Base-by-base conservation (phyloP, 1,140 invertebrate species). In the Drosophila pseudoananassae region DNA sequence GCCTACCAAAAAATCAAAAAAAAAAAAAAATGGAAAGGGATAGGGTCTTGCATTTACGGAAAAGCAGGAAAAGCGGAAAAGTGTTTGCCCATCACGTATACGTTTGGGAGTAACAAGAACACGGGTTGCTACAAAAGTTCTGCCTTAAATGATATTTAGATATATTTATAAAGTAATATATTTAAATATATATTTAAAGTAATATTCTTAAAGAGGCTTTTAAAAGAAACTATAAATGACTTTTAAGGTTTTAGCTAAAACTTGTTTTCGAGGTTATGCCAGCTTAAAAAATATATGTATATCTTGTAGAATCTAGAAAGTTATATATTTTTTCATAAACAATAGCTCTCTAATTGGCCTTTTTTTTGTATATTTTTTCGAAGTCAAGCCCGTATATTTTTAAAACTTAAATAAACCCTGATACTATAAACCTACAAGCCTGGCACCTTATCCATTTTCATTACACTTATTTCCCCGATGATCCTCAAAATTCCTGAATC, bases 51-150 rank as follows among this genome's bases (percentile, higher is more conserved):
- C 73, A 27, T 36, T 65, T 53, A 45, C 38, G 27, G 29, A 36
- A 45, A 15, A 17, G 38, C 5, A 5, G 52, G 17, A 36, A 29
- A 46, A 17, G 14, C 29, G 46, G 33, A 49, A 49, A 70, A 70
- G 53, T 71, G 68, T 58, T 70, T 58, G 53, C 33, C 65, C 68
- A 71, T 70, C 53, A 70, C 65, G 45, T 71, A 71, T 70, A 56
- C 61, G 74, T 74, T 56, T 43, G 33, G 52, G 72, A 59, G 78
- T 73, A 57, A 59, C 20, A 59, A 9, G 38, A 43, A 2, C 59
- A 29, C 51, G 57, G 46, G 76, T 43, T 15, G 40, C 0, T 7
- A 14, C 10, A 25, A 27, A 14, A 56, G 27, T 65, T 59, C 6
- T 8, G 6, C 6, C 31, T 12, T 36, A 0, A 10, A 12, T 12